Evolutionary conservation across 2,113 vertebrate species (phyloP).

Genomic region (Panthera leo): DNA sequence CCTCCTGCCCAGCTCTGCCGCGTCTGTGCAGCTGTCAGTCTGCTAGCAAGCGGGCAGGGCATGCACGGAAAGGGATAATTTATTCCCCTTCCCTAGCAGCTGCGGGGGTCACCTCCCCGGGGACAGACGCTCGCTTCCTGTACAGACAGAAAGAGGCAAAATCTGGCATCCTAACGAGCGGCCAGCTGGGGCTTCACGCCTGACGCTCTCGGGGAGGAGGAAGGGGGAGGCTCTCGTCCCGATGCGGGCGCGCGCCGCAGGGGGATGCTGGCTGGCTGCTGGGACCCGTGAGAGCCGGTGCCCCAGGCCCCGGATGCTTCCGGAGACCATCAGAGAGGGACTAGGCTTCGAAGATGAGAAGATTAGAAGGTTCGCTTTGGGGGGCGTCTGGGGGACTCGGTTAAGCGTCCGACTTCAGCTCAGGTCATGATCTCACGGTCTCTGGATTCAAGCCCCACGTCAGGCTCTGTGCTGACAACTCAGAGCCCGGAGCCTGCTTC

Average conservation of each 20-base stretch:
- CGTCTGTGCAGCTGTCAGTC: slow-evolving; percentile 6
- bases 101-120: neutral
- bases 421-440: too few relatives aligned
- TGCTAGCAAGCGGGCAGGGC: slow-evolving; percentile 25
- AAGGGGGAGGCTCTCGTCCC: neutral
- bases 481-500: too few relatives aligned
- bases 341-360: neutral
- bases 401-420: too few relatives aligned
- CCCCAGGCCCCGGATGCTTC: neutral
- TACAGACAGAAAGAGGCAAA: neutral
- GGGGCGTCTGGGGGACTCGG: too few relatives aligned
- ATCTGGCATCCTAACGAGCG: neutral
- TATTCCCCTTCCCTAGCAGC: neutral
- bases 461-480: too few relatives aligned
- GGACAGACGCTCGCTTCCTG: neutral
- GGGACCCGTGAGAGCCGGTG: neutral
- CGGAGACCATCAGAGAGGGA: neutral
- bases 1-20: neutral
- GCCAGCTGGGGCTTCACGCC: neutral
- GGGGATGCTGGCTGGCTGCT: neutral
- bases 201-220: neutral
- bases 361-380: too few relatives aligned
- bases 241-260: neutral
- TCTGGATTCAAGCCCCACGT: too few relatives aligned
- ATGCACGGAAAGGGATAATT: neutral